phyloP scores from a whole-genome alignment of 2,797 vertebrate genomes.

The Xerus rutilus region DNA sequence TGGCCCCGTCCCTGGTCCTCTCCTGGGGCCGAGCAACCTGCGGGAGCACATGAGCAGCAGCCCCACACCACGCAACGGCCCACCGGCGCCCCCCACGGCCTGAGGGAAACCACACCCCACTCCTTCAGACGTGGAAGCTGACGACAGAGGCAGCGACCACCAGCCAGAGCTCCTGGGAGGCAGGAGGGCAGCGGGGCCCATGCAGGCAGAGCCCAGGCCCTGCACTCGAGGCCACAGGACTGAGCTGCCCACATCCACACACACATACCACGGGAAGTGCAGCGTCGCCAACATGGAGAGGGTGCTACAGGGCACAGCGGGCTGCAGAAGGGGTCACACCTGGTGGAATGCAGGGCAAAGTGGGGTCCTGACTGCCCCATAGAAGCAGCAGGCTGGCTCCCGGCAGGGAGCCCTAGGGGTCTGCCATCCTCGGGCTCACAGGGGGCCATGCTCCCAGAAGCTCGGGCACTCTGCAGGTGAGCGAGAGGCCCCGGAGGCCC shows the following conservation, averaged over 20 bases:
- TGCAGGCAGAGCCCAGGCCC: not conserved
- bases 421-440: too few relatives aligned
- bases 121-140: not conserved
- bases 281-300: too few relatives aligned
- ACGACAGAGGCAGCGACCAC: not conserved
- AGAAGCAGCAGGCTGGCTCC: not conserved
- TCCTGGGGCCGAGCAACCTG: too few relatives aligned
- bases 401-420: too few relatives aligned
- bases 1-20: not conserved
- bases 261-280: too few relatives aligned
- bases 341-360: too few relatives aligned
- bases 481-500: not conserved
- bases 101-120: not conserved
- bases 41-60: too few relatives aligned
- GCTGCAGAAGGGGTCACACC: too few relatives aligned
- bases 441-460: not conserved
- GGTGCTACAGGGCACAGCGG: too few relatives aligned
- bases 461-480: not conserved
- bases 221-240: not conserved
- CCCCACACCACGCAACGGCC: too few relatives aligned
- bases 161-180: not conserved
- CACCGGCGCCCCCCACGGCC: not conserved
- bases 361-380: too few relatives aligned
- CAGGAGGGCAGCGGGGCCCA: not conserved
- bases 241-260: too few relatives aligned